Base-by-base conservation (phyloP, 1,140 invertebrate species). In the Bicyclus anynana region DNA sequence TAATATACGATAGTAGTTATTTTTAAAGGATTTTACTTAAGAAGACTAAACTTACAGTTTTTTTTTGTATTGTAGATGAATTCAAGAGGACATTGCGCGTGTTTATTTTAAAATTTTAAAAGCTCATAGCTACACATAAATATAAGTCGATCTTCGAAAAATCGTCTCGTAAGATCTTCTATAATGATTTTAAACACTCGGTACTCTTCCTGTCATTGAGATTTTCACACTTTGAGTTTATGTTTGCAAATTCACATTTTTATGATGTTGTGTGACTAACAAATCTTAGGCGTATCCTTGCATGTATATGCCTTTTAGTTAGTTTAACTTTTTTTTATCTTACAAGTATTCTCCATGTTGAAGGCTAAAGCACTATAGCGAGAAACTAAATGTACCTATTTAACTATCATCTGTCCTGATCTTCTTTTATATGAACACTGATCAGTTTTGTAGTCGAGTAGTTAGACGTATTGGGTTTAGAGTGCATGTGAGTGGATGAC, bases 221-320 rank as follows among this genome's bases (percentile, higher is more conserved):
- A n/a, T n/a, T n/a, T n/a, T n/a, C n/a, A n/a, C n/a, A n/a, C n/a
- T n/a, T n/a, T n/a, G n/a, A n/a, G n/a, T n/a, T n/a, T n/a, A n/a
- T n/a, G n/a, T n/a, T n/a, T n/a, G n/a, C n/a, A n/a, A n/a, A n/a
- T n/a, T n/a, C n/a, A n/a, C n/a, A n/a, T n/a, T n/a, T n/a, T n/a
- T n/a, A n/a, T n/a, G n/a, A n/a, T 42, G 33, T 57, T 38, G 21
- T 60, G 51, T 42, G 20, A 55, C 48, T 35, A 51, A 54, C 52
- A 46, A 53, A 51, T 26, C 13, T 12, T 7, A 56, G 46, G 12
- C 47, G 35, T 49, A 17, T 29, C 33, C 38, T 21, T 10, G 23
- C 44, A 48, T 53, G 33, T 20, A 49, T 42, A 53, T 18, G 33
- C 40, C 23, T 46, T 21, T 42, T 54, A 54, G 33, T 33, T 54